phyloP scores from a whole-genome alignment of 2,888 invertebrate species.

The Sesamia inferens region DNA sequence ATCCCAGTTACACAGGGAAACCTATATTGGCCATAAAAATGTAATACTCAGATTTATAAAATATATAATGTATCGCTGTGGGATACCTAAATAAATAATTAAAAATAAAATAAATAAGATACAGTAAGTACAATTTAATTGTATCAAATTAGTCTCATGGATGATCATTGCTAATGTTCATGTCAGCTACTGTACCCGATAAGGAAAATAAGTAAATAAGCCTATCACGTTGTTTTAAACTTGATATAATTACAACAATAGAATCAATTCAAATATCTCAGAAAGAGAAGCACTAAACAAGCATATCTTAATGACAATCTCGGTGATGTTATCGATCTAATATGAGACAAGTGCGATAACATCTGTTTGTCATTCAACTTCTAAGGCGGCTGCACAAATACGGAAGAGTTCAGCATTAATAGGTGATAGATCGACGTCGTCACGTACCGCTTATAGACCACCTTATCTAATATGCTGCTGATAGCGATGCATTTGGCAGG shows the following conservation, averaged over 20 bases:
- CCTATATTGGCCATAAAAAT: too few relatives aligned
- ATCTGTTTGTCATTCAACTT: slow-evolving; percentile 37
- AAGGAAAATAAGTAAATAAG: not conserved
- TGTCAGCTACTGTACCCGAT: not conserved
- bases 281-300: slow-evolving; percentile 40
- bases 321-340: slow-evolving; percentile 40
- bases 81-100: too few relatives aligned
- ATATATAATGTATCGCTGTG: too few relatives aligned
- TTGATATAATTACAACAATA: slow-evolving; percentile 18
- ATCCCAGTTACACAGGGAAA: too few relatives aligned
- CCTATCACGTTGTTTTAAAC: slow-evolving; percentile 1
- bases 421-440: slow-evolving; percentile 44
- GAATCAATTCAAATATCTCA: slow-evolving; percentile 4
- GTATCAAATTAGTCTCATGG: not conserved
- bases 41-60: too few relatives aligned
- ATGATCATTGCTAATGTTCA: not conserved
- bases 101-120: too few relatives aligned
- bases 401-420: slow-evolving; percentile 43
- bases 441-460: slow-evolving; percentile 11
- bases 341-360: slow-evolving; percentile 34
- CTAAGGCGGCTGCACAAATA: slow-evolving; percentile 25
- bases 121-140: not conserved
- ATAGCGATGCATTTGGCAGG: slow-evolving; percentile 17
- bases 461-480: slow-evolving; percentile 11
- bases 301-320: slow-evolving; percentile 52